Conservation (phyloP, 1,140 invertebrate genomes). For the Linepithema humile region DNA sequence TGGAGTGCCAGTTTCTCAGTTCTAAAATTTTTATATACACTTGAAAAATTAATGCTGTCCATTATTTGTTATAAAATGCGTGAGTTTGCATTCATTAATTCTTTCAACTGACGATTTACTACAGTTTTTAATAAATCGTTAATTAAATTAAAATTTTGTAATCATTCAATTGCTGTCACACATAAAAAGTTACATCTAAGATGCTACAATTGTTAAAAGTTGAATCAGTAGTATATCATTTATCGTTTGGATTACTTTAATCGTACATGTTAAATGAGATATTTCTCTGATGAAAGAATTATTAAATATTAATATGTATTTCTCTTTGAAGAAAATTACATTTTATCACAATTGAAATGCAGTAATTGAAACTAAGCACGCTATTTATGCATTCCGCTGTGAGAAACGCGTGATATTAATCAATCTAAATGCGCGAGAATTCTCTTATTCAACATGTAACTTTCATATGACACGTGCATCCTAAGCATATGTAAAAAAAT, state of each 20-base stretch:
- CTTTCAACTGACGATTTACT: too few species aligned
- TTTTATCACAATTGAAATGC: background rate
- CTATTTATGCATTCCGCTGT: background rate
- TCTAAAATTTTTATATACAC: too few species aligned
- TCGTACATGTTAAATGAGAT: background rate
- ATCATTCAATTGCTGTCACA: background rate
- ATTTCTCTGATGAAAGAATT: background rate
- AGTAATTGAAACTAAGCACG: background rate
- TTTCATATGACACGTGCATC: slow-evolving; percentile 3
- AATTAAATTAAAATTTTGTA: background rate
- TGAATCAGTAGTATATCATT: background rate
- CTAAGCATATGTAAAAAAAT: background rate
- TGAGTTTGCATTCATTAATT: too few species aligned
- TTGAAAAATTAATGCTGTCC: too few species aligned
- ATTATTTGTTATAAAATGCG: too few species aligned
- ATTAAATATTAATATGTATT: background rate
- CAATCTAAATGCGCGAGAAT: slow-evolving; percentile 2
- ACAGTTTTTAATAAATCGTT: background rate
- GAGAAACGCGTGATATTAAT: slow-evolving; percentile 23
- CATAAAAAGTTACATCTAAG: background rate
- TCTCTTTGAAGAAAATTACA: background rate
- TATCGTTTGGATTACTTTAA: background rate
- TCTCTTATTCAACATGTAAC: slow-evolving; percentile 7
- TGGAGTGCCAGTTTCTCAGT: too few species aligned
- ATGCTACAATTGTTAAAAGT: background rate